Evolutionary conservation across 2,113 vertebrate species (phyloP).

Genomic region (Herpailurus yagouaroundi): DNA sequence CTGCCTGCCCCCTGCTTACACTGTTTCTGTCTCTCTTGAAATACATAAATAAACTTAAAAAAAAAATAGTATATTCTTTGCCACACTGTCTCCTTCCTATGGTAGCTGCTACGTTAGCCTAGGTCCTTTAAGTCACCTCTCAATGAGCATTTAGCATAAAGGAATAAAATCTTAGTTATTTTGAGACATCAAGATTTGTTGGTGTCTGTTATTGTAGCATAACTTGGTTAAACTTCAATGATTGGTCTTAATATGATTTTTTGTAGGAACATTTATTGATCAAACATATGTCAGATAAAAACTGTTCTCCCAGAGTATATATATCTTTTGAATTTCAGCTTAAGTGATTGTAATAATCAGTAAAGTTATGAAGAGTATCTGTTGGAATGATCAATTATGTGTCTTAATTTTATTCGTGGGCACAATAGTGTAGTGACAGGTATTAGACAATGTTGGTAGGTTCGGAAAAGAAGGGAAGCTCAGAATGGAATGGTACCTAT

Average conservation of each 20-base stretch:
- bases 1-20: no score
- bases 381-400: not conserved
- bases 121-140: not conserved
- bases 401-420: constrained; percentile 23
- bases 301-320: not conserved
- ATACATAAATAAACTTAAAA: no score
- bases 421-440: not conserved
- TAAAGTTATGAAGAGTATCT: not conserved
- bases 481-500: not conserved
- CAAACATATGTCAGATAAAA: not conserved
- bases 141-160: not conserved
- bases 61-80: not conserved
- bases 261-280: not conserved
- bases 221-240: not conserved
- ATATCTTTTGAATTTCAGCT: not conserved
- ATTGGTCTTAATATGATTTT: not conserved
- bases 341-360: not conserved
- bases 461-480: not conserved
- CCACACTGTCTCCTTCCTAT: not conserved
- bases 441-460: not conserved
- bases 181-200: not conserved
- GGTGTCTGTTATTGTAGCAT: not conserved
- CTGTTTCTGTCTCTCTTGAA: no score
- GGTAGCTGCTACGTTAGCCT: not conserved
- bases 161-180: not conserved